Conservation (phyloP, 2,113 vertebrate species). For the Coptodon bakossiorum region DNA sequence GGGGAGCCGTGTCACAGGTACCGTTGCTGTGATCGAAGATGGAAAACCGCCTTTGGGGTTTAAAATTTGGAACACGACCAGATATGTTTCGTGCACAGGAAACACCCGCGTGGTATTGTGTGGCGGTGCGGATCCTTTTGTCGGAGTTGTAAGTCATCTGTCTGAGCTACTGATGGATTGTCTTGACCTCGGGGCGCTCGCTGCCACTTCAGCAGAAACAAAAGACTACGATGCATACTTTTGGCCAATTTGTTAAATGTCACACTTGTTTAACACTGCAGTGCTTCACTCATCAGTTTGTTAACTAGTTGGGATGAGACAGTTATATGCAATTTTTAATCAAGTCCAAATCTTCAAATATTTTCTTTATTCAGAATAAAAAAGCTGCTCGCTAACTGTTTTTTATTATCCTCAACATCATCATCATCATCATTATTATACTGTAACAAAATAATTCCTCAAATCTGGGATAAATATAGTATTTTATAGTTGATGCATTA, state of each 20-base stretch:
- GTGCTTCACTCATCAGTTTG: not conserved
- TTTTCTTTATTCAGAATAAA: not conserved
- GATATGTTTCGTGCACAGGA: not conserved
- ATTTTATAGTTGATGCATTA: not conserved
- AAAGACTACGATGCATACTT: not conserved
- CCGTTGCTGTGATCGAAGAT: not conserved
- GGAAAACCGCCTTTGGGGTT: not conserved
- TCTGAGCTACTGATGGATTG: conserved; percentile 6
- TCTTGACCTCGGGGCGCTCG: not conserved
- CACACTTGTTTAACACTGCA: not conserved
- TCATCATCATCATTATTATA: not conserved
- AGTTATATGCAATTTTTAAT: not conserved
- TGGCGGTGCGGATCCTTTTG: not conserved
- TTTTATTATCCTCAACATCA: not conserved
- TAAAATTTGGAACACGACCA: not conserved
- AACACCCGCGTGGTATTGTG: not conserved
- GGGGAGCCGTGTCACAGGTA: not conserved
- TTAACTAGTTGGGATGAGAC: not conserved
- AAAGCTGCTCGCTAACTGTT: not conserved
- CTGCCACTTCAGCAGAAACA: not conserved
- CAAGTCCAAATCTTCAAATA: not conserved
- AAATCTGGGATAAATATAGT: not conserved
- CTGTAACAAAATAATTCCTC: not conserved
- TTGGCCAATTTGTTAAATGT: not conserved
- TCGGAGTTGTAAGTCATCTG: conserved; percentile 12